Percentiles rank a stretch among this genome's conserved stretches.
These are phyloP conservation scores for Suncus etruscus DNA, from an alignment of 2,113 vertebrate genomes.

Conservation along the genomic window DNA sequence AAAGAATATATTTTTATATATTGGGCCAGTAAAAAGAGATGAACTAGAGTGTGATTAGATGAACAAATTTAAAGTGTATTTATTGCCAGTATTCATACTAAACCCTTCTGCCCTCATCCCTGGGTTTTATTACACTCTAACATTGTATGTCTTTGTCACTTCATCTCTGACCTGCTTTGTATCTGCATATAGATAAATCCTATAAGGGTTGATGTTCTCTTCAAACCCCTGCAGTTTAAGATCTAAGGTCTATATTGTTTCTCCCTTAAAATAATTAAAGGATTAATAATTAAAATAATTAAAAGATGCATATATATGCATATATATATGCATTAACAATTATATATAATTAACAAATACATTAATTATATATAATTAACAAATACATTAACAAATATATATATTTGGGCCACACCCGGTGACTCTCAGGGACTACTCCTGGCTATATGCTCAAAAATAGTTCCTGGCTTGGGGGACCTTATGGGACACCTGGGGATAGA, in stretches of 20 bases:
- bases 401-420: no score
- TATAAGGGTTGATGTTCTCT: neutral
- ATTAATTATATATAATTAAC: no score
- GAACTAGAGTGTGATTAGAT: neutral
- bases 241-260: neutral
- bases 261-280: neutral
- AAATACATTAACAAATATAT: no score
- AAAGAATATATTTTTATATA: neutral
- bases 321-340: no score
- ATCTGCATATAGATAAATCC: conserved; percentile 16
- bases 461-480: no score
- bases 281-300: neutral
- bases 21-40: neutral
- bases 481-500: no score
- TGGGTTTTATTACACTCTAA: neutral
- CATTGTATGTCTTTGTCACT: neutral
- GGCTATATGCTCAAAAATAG: no score
- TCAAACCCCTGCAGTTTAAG: conserved; percentile 18
- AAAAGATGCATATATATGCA: neutral
- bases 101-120: neutral
- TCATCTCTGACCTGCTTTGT: neutral
- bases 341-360: no score
- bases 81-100: neutral
- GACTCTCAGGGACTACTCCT: no score
- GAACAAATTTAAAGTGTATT: neutral